Conservation (phyloP, 1,140 invertebrate genomes). For the Drosophila repletoides region DNA sequence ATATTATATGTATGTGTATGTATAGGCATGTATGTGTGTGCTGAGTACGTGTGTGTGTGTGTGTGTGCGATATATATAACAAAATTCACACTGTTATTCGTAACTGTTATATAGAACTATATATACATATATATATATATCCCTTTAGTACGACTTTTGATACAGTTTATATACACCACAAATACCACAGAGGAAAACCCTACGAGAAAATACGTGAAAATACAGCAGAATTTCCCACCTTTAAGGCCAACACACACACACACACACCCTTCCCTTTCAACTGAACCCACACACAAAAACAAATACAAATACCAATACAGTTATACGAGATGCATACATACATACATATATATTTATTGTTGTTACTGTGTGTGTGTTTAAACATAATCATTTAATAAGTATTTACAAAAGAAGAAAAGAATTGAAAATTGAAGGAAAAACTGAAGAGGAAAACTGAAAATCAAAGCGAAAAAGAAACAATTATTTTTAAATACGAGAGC, state of each 20-base stretch:
- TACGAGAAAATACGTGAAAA: no score
- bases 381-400: conserved; percentile 29
- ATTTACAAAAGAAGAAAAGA: conserved; percentile 49
- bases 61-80: conserved; percentile 11
- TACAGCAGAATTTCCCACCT: background rate
- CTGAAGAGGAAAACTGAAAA: conserved; percentile 9
- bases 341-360: conserved; percentile 63
- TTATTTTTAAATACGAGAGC: conserved; percentile 42
- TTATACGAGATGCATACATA: conserved; percentile 36
- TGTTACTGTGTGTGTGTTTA: conserved; percentile 65
- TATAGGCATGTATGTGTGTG: conserved; percentile 2
- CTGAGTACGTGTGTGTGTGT: background rate
- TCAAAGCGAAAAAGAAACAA: conserved; percentile 32
- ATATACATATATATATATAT: no score
- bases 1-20: conserved; percentile 50
- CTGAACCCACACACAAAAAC: background rate
- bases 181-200: no score
- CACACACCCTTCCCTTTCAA: conserved; percentile 2
- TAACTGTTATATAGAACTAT: conserved; percentile 58
- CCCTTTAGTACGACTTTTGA: conserved; percentile 56
- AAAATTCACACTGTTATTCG: conserved; percentile 61
- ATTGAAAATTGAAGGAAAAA: conserved; percentile 16
- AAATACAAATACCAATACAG: conserved; percentile 26
- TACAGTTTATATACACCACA: conserved; percentile 58
- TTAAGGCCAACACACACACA: background rate